phyloP scores from a whole-genome alignment of 2,888 invertebrate species.

The Syrphus vitripennis region DNA sequence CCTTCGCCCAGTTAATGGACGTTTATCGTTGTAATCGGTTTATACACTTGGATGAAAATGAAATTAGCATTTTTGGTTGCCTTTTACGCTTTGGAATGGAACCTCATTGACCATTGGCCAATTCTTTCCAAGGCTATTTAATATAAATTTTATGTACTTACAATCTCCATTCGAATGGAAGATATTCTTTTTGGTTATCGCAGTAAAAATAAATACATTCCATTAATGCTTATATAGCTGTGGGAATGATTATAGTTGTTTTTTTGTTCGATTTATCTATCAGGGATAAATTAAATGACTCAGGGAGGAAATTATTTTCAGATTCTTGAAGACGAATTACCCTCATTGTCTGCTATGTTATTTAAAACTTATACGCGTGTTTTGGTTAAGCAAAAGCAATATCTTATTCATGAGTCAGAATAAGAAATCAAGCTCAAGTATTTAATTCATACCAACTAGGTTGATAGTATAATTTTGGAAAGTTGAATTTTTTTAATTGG shows the following conservation, averaged over 20 bases:
- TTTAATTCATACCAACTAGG: too few species aligned
- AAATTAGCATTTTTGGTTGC: slow-evolving; percentile 73
- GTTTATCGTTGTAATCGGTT: slow-evolving; percentile 77
- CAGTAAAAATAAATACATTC: slow-evolving; percentile 28
- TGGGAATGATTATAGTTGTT: neutral
- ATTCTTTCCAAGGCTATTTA: neutral
- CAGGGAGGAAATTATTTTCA: neutral
- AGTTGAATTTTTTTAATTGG: too few species aligned
- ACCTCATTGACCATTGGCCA: slow-evolving; percentile 37
- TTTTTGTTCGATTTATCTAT: slow-evolving; percentile 20
- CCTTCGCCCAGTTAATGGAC: slow-evolving; percentile 55
- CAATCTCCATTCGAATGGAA: slow-evolving; percentile 12
- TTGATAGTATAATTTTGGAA: too few species aligned
- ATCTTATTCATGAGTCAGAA: too few species aligned
- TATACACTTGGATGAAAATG: slow-evolving; percentile 78
- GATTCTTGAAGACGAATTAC: slow-evolving; percentile 19
- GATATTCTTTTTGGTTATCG: neutral
- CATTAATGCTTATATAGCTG: slow-evolving; percentile 17
- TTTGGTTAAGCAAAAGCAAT: too few species aligned
- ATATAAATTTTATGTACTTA: slow-evolving; percentile 20
- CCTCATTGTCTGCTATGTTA: neutral
- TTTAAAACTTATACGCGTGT: neutral
- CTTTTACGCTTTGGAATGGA: slow-evolving; percentile 26
- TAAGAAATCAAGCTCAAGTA: too few species aligned
- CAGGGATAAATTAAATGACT: neutral